phyloP scores from a whole-genome alignment of 1,140 invertebrate species.

The Drosophila rufa region DNA sequence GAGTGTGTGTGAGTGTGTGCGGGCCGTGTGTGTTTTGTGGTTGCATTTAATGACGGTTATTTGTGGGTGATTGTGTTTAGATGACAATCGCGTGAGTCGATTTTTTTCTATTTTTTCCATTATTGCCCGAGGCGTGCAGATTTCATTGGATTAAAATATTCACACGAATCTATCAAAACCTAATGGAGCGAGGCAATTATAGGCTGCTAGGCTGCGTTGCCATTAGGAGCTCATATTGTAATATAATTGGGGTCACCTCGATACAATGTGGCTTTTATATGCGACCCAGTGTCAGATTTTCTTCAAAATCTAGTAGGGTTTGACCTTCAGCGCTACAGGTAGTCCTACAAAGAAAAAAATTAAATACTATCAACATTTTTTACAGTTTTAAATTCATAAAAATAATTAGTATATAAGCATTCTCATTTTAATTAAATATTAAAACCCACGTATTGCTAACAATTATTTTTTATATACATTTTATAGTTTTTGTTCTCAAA shows the following conservation, averaged over 20 bases:
- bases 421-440: too few species aligned
- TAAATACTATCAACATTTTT: too few species aligned
- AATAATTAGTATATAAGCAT: too few species aligned
- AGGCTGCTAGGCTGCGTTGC: neutral
- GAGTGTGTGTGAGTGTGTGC: slow-evolving; percentile 13
- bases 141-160: slow-evolving; percentile 42
- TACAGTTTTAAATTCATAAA: too few species aligned
- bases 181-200: slow-evolving; percentile 15
- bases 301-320: neutral
- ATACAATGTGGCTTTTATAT: neutral
- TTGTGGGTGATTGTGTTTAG: slow-evolving; percentile 61
- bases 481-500: too few species aligned
- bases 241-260: slow-evolving; percentile 24
- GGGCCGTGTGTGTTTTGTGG: slow-evolving; percentile 39
- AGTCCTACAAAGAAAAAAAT: neutral
- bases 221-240: slow-evolving; percentile 15
- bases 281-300: neutral
- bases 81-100: slow-evolving; percentile 50
- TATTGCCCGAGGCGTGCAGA: slow-evolving; percentile 9
- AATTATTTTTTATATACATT: too few species aligned
- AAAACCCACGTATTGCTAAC: too few species aligned
- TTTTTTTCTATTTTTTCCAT: neutral
- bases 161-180: slow-evolving; percentile 38
- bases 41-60: slow-evolving; percentile 75
- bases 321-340: neutral